Percentiles rank a stretch among this genome's conserved stretches.
These are phyloP conservation scores for Botrylloides violaceus DNA, from an alignment of 23 tunicate genomes.

Conservation along the genomic window DNA sequence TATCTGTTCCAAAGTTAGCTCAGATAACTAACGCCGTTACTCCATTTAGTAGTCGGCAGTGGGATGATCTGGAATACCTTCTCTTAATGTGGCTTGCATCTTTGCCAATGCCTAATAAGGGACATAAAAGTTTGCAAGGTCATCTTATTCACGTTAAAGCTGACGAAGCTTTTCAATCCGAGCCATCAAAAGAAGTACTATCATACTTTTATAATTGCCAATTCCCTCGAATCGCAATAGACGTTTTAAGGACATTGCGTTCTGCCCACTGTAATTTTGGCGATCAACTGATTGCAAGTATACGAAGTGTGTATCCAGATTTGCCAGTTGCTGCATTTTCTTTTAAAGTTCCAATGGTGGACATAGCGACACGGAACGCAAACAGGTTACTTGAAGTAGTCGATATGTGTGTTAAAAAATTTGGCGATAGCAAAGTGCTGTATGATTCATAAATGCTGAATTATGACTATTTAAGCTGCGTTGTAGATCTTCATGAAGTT, in stretches of 20 bases:
- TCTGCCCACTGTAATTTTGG: slow-evolving; percentile 59
- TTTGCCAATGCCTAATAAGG: slow-evolving; percentile 65
- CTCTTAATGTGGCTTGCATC: slow-evolving; percentile 64
- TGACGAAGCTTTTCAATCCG: slow-evolving; percentile 55
- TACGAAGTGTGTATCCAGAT: slow-evolving; percentile 26
- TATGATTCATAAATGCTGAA: slow-evolving; percentile 9
- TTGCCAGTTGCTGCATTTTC: slow-evolving; percentile 9
- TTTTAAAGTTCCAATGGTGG: slow-evolving; percentile 20
- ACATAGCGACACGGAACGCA: slow-evolving; percentile 27
- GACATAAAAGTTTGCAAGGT: slow-evolving; percentile 59
- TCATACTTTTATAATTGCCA: slow-evolving; percentile 84
- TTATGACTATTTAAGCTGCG: too few species aligned
- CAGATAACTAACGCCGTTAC: slow-evolving; percentile 84
- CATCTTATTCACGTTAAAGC: slow-evolving; percentile 48
- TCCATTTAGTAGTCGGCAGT: slow-evolving; percentile 67
- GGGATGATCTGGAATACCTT: slow-evolving; percentile 82
- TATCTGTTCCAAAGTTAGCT: slow-evolving; percentile 60
- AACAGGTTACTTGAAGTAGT: slow-evolving; percentile 48
- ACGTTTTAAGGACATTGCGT: slow-evolving; percentile 32
- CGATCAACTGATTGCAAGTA: slow-evolving; percentile 26
- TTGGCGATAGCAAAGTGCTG: slow-evolving; percentile 33
- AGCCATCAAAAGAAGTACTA: slow-evolving; percentile 32
- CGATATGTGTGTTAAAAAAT: slow-evolving; percentile 50
- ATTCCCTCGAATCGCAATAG: slow-evolving; percentile 66
- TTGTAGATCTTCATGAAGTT: too few species aligned